Evolutionary conservation across 2,797 vertebrate species (phyloP), one percentile per base, ranked within the genome.

Genomic region (Girardinus metallicus): DNA sequence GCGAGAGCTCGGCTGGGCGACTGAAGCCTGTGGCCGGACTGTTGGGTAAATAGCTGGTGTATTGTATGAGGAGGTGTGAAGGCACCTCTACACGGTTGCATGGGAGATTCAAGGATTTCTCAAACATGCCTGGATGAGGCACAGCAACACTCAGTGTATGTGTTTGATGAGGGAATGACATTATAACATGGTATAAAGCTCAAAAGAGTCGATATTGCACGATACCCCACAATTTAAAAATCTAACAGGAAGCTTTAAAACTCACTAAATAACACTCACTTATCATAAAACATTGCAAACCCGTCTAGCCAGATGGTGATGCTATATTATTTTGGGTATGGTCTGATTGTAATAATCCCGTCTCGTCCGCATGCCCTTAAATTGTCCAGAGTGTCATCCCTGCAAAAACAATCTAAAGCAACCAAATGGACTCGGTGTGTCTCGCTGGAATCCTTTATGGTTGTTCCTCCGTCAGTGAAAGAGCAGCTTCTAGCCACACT

Each of bases 401-500:
- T 23, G 64, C 39, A 26, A 68, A 68, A 26, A 68, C 10, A 68
- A 26, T 9, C 18, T 2, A 13, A 68, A 41, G 41, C 36, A 26
- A 26, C 66, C 31, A 53, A 15, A 16, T 34, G 57, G 57, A 39
- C 34, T 36, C 15, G 21, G 34, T 23, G 62, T 23, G 18, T 23
- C 81, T 73, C 76, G 70, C 66, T 44, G 7, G 23, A 43, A 3
- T 76, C 36, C 57, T 83, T 79, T 76, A 47, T 60, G 12, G 82
- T 85, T 76, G 73, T 23, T 36, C 18, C 34, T 66, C 34, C 18
- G 3, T 36, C 15, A 66, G 62, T 21, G 34, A 36, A 21, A 36
- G 16, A 66, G 7, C 31, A 66, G 31, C 13, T 66, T 81, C 39
- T 49, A 87, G 76, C 39, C 77, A 64, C 78, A 82, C 80, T 86